Evolutionary conservation across 2,797 vertebrate species (phyloP).

Genomic region (Zonotrichia albicollis): DNA sequence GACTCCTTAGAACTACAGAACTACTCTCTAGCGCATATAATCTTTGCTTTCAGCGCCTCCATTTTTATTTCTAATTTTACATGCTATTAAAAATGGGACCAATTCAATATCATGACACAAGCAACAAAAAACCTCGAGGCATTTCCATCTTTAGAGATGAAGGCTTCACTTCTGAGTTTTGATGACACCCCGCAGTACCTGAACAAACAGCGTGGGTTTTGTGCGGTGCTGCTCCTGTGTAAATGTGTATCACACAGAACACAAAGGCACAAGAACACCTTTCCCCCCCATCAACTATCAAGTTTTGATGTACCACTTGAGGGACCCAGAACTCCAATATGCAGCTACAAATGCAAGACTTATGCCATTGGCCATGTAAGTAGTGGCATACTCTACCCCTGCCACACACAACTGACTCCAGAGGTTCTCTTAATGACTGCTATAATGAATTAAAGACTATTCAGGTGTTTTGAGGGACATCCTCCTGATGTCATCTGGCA

Average conservation of each 20-base stretch:
- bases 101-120: not conserved
- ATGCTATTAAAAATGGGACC: not conserved
- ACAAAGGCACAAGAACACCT: not conserved
- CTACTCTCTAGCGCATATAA: not conserved
- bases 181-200: not conserved
- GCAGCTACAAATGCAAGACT: not conserved
- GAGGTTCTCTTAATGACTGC: not conserved
- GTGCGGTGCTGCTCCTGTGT: not conserved
- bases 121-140: not conserved
- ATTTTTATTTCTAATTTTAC: not conserved
- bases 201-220: not conserved
- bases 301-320: not conserved
- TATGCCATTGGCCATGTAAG: not conserved
- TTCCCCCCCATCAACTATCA: not conserved
- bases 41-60: not conserved
- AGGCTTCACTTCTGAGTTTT: not conserved
- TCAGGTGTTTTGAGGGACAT: not conserved
- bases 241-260: rapidly evolving
- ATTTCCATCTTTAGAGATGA: not conserved
- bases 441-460: not conserved
- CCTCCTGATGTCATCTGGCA: not conserved
- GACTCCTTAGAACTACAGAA: not conserved
- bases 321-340: not conserved
- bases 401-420: not conserved
- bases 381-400: not conserved